Conservation (phyloP, 35 echinoderm and acorn worm genomes). For the Amphiura filiformis region DNA sequence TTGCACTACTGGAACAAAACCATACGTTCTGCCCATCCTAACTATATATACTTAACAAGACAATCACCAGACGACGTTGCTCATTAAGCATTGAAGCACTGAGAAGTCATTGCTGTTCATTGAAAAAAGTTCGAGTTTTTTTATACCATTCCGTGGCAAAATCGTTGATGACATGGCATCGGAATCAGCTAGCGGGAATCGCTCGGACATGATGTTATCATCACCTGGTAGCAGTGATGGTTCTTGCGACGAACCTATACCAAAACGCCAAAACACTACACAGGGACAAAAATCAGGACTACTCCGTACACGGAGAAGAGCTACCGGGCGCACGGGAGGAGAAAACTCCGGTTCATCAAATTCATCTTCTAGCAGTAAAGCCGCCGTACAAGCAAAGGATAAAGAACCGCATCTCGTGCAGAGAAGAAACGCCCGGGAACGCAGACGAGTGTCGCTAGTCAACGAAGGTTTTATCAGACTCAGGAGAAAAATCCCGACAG, state of each 20-base stretch:
- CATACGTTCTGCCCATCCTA: neutral
- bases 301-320: conserved; percentile 9
- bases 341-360: neutral
- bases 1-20: neutral
- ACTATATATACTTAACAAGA: neutral
- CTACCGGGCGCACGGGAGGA: neutral
- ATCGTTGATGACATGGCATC: neutral
- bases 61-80: neutral
- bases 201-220: neutral
- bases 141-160: neutral
- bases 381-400: conserved; percentile 53
- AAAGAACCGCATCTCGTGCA: conserved; percentile 94
- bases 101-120: no score
- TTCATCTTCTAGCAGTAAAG: neutral
- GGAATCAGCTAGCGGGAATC: neutral
- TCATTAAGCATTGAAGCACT: neutral
- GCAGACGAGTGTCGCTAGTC: conserved; percentile 87
- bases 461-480: conserved; percentile 95
- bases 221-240: neutral
- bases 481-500: conserved; percentile 86
- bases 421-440: conserved; percentile 86
- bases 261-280: neutral
- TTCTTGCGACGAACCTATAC: conserved; percentile 8
- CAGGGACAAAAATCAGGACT: neutral
- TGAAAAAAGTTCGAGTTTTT: neutral